Evolutionary conservation across 2,888 invertebrate genomes (phyloP).

Genomic region (Eremobia ochroleuca): DNA sequence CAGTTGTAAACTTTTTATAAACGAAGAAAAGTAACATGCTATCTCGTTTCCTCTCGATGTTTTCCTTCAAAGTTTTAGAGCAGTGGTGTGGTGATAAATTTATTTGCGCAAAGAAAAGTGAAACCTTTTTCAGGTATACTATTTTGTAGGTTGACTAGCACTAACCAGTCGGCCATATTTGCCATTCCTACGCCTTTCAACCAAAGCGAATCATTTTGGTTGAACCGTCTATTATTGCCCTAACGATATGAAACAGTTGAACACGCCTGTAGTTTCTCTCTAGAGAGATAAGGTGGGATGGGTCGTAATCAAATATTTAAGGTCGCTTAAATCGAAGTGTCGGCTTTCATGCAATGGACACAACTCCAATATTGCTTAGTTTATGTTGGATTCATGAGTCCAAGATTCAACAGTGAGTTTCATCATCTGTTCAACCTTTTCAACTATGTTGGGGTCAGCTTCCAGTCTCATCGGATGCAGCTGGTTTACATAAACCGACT

Average conservation of each 20-base stretch:
- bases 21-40: too few relatives aligned
- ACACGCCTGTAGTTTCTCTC: not conserved
- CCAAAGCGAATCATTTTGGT: not conserved
- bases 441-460: not conserved
- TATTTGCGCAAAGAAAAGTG: not conserved
- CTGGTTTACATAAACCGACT: not conserved
- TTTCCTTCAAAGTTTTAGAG: too few relatives aligned
- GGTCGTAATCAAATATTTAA: not conserved
- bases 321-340: not conserved
- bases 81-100: not conserved
- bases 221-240: conserved; percentile 11
- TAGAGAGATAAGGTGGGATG: conserved; percentile 4
- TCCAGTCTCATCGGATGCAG: not conserved
- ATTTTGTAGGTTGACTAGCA: too few relatives aligned
- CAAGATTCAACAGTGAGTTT: not conserved
- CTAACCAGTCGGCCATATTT: not conserved
- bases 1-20: too few relatives aligned
- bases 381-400: not conserved
- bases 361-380: not conserved
- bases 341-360: not conserved
- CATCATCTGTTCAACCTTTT: not conserved
- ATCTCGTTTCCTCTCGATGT: too few relatives aligned
- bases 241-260: conserved; percentile 1
- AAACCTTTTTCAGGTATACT: not conserved
- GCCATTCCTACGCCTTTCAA: not conserved